These are phyloP conservation scores for Myotis davidii DNA, from an alignment of 2,113 vertebrate genomes.

Conservation along the genomic window DNA sequence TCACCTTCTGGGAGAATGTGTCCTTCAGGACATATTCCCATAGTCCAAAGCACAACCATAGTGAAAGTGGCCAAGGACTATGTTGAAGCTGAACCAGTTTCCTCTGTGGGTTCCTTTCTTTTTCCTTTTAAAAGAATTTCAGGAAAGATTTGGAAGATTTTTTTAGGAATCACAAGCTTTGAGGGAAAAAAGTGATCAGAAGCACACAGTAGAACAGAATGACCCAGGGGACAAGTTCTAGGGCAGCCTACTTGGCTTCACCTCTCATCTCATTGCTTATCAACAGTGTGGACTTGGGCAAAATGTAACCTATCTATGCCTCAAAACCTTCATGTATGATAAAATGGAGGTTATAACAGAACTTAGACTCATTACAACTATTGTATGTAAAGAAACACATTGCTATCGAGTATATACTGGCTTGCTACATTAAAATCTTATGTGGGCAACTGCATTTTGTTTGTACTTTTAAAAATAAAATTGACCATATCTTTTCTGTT, in stretches of 20 bases:
- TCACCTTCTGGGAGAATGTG: constrained; percentile 61
- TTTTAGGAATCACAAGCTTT: not conserved
- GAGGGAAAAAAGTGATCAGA: not conserved
- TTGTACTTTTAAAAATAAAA: not conserved
- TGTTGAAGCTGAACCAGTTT: not conserved
- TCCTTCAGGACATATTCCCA: not conserved
- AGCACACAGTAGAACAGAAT: not conserved
- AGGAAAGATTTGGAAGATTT: not conserved
- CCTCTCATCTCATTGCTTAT: not conserved
- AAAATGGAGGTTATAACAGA: not conserved
- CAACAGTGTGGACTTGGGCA: not conserved
- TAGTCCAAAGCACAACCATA: not conserved
- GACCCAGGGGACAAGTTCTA: not conserved
- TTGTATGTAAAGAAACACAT: not conserved
- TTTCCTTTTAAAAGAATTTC: not conserved
- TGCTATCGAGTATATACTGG: not conserved
- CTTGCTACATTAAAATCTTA: not conserved
- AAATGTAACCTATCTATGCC: not conserved
- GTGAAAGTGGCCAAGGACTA: not conserved
- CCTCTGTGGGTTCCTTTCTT: not conserved
- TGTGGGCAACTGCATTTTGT: not conserved
- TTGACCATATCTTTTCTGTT: not conserved
- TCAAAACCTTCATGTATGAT: not conserved
- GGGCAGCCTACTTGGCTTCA: not conserved
- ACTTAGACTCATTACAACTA: not conserved